Evolutionary conservation across 2,888 invertebrate genomes (phyloP).

Genomic region (Drosophila conformis): DNA sequence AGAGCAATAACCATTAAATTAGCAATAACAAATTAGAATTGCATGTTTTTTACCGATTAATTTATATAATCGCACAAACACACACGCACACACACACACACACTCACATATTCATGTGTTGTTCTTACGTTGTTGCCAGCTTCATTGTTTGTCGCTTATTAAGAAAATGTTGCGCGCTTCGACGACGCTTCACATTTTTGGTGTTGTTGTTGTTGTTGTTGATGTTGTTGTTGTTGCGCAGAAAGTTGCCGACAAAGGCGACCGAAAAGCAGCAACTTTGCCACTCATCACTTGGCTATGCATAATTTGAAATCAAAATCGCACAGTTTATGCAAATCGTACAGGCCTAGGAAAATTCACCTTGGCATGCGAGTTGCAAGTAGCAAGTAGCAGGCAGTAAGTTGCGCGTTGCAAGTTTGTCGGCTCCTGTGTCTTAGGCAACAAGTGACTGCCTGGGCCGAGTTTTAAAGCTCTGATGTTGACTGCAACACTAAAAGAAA

Average conservation of each 20-base stretch:
- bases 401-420: constrained; percentile 10
- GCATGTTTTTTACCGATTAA: constrained; percentile 72
- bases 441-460: constrained; percentile 39
- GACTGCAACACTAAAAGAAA: not conserved
- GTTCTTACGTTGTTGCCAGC: constrained; percentile 14
- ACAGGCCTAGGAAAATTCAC: constrained; percentile 44
- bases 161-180: constrained; percentile 74
- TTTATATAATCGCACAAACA: constrained; percentile 38
- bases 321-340: constrained; percentile 71
- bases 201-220: constrained; percentile 11
- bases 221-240: constrained; percentile 4
- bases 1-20: constrained; percentile 51
- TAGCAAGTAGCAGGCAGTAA: constrained; percentile 19
- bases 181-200: constrained; percentile 38
- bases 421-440: constrained; percentile 32
- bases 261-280: constrained; percentile 21
- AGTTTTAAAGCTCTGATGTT: constrained; percentile 1
- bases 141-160: constrained; percentile 76
- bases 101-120: too few relatives aligned
- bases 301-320: constrained; percentile 68
- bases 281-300: constrained; percentile 34
- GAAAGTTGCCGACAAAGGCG: constrained; percentile 51
- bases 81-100: constrained; percentile 1
- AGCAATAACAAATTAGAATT: constrained; percentile 75
- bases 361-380: constrained; percentile 58